A percentile compares a stretch with the other conserved stretches of the same genome.
phyloP scores from a whole-genome alignment of 2,797 vertebrate genomes.

The Cyclura pinguis region DNA sequence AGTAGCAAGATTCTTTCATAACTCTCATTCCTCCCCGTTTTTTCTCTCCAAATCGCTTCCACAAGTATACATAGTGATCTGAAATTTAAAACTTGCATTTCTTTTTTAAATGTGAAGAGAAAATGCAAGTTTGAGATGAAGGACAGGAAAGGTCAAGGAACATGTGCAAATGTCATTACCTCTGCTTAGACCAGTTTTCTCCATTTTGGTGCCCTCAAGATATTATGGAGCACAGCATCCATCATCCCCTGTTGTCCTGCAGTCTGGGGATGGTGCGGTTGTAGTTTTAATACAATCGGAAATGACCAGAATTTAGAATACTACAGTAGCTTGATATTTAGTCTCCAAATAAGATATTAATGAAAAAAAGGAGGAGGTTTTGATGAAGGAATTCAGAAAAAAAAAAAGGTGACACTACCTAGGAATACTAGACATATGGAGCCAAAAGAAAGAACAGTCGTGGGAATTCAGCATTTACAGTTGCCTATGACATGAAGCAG shows the following conservation, averaged over 20 bases:
- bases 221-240: neutral
- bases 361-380: neutral
- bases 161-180: neutral
- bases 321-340: neutral
- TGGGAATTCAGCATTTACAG: neutral
- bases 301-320: neutral
- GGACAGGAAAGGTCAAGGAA: neutral
- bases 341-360: neutral
- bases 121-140: neutral
- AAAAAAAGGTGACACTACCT: neutral
- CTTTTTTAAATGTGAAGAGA: neutral
- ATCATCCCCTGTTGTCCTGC: neutral
- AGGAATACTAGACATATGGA: neutral
- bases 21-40: too few species aligned
- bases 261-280: neutral
- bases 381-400: neutral
- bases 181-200: neutral
- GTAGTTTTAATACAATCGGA: neutral
- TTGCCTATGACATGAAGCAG: neutral
- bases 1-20: too few species aligned
- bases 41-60: too few species aligned
- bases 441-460: neutral
- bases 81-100: neutral
- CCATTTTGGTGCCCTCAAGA: neutral
- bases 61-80: neutral